These are phyloP conservation scores for Crotalus tigris DNA, from an alignment of 2,113 vertebrate species.

Conservation along the genomic window DNA sequence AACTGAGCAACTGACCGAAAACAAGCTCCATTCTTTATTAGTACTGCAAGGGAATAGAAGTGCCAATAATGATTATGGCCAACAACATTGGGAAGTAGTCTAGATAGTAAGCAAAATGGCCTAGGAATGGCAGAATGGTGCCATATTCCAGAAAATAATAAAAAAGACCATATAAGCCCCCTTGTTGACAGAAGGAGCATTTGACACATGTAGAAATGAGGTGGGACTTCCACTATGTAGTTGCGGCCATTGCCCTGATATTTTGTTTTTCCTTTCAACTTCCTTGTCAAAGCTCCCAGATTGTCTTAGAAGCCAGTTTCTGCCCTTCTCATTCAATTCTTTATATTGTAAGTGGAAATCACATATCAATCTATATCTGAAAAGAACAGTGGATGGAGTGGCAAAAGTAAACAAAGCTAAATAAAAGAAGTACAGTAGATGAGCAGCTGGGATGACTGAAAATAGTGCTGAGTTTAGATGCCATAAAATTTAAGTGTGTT, in stretches of 20 bases:
- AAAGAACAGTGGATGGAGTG: neutral
- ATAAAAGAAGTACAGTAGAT: too few relatives aligned
- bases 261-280: neutral
- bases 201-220: neutral
- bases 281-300: neutral
- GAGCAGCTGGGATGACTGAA: neutral
- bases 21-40: neutral
- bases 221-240: neutral
- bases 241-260: neutral
- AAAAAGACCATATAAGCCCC: neutral
- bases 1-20: neutral
- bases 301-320: neutral
- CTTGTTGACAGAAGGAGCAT: neutral
- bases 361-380: neutral
- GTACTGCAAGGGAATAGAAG: neutral
- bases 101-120: neutral
- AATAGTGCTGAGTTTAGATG: neutral
- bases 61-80: neutral
- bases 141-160: neutral
- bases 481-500: neutral
- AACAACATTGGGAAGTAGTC: neutral
- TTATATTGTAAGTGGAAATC: neutral
- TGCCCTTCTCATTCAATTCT: neutral
- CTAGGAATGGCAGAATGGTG: neutral
- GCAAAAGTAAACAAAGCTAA: neutral